phyloP scores from a whole-genome alignment of 2,888 invertebrate species.

The Hypolimnas misippus region DNA sequence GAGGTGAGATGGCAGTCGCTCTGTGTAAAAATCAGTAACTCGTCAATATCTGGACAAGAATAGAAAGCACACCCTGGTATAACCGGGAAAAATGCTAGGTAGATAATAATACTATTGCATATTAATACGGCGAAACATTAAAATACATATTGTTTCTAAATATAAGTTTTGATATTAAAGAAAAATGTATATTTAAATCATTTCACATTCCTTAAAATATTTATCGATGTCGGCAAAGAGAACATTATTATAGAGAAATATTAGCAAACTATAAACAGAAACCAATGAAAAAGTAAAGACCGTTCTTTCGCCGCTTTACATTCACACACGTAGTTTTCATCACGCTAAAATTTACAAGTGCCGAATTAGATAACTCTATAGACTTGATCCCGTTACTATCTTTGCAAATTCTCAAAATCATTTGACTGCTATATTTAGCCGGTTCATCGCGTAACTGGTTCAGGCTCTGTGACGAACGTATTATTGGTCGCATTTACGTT shows the following conservation, averaged over 20 bases:
- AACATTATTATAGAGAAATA: background rate
- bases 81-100: no score
- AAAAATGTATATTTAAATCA: no score
- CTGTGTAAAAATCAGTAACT: no score
- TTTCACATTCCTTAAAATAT: no score
- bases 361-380: background rate
- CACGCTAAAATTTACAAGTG: background rate
- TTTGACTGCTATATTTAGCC: conserved; percentile 65
- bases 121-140: no score
- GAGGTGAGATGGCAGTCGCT: no score
- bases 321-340: background rate
- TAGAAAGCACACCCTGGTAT: no score
- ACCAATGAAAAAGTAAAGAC: background rate
- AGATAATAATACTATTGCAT: no score
- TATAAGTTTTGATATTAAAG: no score
- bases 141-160: no score
- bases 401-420: conserved; percentile 53
- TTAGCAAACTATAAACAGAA: background rate
- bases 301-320: background rate
- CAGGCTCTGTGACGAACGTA: conserved; percentile 56
- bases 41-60: no score
- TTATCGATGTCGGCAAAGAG: background rate
- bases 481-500: conserved; percentile 59
- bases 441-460: no score
- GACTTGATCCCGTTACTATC: conserved; percentile 48